Evolutionary conservation across 64 coral and sea anemone species (phyloP).

Genomic region (Catalaphyllia jardinei): DNA sequence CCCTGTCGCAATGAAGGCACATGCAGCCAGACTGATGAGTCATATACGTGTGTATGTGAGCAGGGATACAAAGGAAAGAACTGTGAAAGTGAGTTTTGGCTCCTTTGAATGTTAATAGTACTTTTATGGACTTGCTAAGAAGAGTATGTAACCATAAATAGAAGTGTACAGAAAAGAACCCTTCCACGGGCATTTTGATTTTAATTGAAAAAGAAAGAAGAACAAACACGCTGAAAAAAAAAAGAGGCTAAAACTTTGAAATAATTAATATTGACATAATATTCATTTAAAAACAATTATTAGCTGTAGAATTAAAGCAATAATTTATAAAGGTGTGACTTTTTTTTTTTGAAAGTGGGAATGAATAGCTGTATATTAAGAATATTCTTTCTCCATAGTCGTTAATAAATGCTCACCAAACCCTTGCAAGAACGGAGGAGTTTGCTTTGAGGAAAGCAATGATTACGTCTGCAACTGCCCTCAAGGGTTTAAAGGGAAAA

Average conservation of each 20-base stretch:
- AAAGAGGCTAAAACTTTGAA: no score
- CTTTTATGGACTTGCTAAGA: background rate
- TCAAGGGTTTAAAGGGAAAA: conserved; percentile 78
- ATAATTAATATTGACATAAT: no score
- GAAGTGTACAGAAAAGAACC: no score
- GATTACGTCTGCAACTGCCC: conserved; percentile 88
- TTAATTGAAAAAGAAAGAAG: background rate
- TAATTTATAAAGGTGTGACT: no score
- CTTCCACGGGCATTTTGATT: no score
- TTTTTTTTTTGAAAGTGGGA: no score
- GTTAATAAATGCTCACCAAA: conserved; percentile 76
- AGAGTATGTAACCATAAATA: no score
- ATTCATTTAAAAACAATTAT: no score
- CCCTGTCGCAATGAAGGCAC: conserved; percentile 87
- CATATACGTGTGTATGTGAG: conserved; percentile 71
- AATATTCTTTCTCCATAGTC: background rate
- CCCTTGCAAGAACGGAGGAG: conserved; percentile 87
- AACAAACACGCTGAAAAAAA: no score
- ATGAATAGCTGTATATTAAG: no score
- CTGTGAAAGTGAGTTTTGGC: conserved; percentile 68
- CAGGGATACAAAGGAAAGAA: conserved; percentile 76
- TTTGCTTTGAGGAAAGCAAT: conserved; percentile 62
- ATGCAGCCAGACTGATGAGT: conserved; percentile 80
- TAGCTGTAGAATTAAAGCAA: no score
- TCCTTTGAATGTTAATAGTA: background rate